Base-by-base conservation (phyloP, 2,113 vertebrate species). In the Nansenia antarctica region DNA sequence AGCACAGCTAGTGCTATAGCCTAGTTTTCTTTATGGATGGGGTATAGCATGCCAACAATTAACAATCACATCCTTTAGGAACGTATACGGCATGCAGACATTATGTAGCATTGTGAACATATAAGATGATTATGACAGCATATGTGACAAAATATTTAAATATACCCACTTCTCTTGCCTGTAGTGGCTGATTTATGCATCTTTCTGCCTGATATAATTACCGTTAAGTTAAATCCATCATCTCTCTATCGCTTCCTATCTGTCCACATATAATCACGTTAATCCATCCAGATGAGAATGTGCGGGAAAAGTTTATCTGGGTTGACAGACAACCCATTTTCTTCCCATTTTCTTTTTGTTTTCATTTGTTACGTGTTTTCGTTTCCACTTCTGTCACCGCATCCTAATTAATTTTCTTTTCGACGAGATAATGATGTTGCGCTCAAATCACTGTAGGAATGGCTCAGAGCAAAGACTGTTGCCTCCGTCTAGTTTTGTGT, bases 121-220 rank as follows among this genome's bases (percentile, higher is more conserved):
- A 49, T 20, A 49, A 49, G n/a, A 49, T 20, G 45, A 49, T 37
- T 5, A 37, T 5, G n/a, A 49, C 81, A 35, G 57, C 65, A 53
- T 39, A 20, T 14, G 59, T 67, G 58, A 61, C 68, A 73, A 82
- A 42, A 66, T 34, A 34, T 67, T 47, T 26, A 18, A 37, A 58
- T 57, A 62, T 52, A 64, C 68, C 0, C 53, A 72, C 65, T 31
- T 70, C 66, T 65, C 49, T 55, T 55, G 65, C 76, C 2, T 15
- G 32, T 70, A 27, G 22, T 5, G 0, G n/a, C n/a, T n/a, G n/a
- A n/a, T 26, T 24, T 66, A 59, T 34, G 20, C 58, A 53, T 75
- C 42, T 65, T 67, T 49, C 61, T 58, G 18, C 1, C 49, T 83
- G n/a, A n/a, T n/a, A n/a, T n/a, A 74, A 85, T 82, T 66, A 67